These are phyloP conservation scores for Diphyllodes magnificus DNA, from an alignment of 2,113 vertebrate genomes.

Conservation along the genomic window DNA sequence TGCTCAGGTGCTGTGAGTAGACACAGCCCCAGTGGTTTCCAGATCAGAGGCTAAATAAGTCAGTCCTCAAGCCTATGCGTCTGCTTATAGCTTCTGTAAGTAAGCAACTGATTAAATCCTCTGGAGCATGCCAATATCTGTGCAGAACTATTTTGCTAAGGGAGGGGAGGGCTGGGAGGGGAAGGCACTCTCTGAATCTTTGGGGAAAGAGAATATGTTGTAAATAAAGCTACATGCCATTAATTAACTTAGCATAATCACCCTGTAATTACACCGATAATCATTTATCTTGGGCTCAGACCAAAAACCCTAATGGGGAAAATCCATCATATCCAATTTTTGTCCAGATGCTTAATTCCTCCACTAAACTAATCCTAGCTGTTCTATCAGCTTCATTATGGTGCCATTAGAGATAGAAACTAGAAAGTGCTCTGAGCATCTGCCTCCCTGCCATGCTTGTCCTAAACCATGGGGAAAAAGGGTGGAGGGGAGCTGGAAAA, in stretches of 20 bases:
- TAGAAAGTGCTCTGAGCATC: background rate
- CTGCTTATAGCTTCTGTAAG: background rate
- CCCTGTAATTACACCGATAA: conserved; percentile 54
- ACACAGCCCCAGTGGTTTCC: background rate
- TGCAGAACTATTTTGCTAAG: background rate
- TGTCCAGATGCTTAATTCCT: conserved; percentile 64
- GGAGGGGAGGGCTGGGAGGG: background rate
- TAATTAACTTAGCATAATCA: conserved; percentile 63
- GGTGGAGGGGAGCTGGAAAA: background rate
- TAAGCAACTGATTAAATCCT: background rate
- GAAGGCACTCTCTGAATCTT: background rate
- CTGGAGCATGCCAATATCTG: background rate
- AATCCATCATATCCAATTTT: conserved; percentile 64
- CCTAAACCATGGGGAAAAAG: background rate
- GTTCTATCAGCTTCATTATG: conserved; percentile 48
- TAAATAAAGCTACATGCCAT: conserved; percentile 53
- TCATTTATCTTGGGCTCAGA: conserved; percentile 62
- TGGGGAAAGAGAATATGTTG: conserved; percentile 16
- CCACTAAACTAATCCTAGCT: conserved; percentile 41
- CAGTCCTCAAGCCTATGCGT: background rate
- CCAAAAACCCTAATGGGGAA: conserved; percentile 57
- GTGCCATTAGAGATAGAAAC: conserved; percentile 9
- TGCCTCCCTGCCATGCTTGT: background rate
- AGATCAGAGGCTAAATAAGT: background rate
- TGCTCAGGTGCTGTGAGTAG: background rate